These are phyloP conservation scores for zebrafish (Danio rerio) DNA, from an alignment of 2,113 vertebrate species.

Conservation along the genomic window GRCz12tu NC_133191.1:11034001-11034500, in stretches of 20 bases:
- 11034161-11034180: constrained; percentile 6
- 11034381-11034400: constrained; percentile 36
- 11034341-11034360: constrained; percentile 64
- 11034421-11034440: constrained; percentile 52
- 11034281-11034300: constrained; percentile 64
- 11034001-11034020: neutral
- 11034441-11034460: neutral
- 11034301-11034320: constrained; percentile 79
- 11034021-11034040: neutral
- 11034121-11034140: neutral
- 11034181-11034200: constrained; percentile 23
- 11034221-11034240: constrained; percentile 66
- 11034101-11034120: neutral
- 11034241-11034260: constrained; percentile 64
- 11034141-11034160: neutral
- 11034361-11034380: constrained; percentile 58
- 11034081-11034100: constrained; percentile 1
- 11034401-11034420: constrained; percentile 65
- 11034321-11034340: constrained; percentile 70
- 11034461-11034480: constrained; percentile 55
- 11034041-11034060: neutral
- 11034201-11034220: constrained; percentile 3
- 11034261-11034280: constrained; percentile 65
- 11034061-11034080: neutral
- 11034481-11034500: constrained; percentile 56